Evolutionary conservation across 2,113 vertebrate genomes (phyloP).

Genomic region (Agapornis roseicollis): DNA sequence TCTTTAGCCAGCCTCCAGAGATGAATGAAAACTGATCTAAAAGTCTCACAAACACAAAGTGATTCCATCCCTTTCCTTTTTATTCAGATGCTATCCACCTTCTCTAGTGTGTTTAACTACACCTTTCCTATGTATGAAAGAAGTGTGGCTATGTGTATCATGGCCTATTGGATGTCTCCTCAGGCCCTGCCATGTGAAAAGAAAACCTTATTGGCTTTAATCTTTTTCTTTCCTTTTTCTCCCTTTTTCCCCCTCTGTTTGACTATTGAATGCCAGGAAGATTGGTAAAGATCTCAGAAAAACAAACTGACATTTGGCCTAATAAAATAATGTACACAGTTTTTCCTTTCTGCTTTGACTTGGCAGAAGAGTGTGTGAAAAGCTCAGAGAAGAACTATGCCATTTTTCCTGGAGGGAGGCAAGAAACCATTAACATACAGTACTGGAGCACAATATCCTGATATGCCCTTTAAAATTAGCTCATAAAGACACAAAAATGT

Average conservation of each 20-base stretch:
- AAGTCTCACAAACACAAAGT: background rate
- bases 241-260: background rate
- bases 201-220: background rate
- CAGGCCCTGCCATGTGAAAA: background rate
- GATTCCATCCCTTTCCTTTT: background rate
- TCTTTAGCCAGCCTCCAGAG: background rate
- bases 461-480: slow-evolving; percentile 32
- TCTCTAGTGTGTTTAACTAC: background rate
- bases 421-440: slow-evolving; percentile 52
- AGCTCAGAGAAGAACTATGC: slow-evolving; percentile 58
- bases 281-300: slow-evolving; percentile 58
- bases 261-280: slow-evolving; percentile 11
- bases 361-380: slow-evolving; percentile 33
- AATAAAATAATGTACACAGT: slow-evolving; percentile 40
- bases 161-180: background rate
- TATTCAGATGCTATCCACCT: background rate
- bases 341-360: slow-evolving; percentile 60
- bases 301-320: slow-evolving; percentile 52
- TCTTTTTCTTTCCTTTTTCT: background rate
- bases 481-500: background rate
- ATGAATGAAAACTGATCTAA: background rate
- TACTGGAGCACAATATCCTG: slow-evolving; percentile 46
- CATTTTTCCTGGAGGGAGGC: slow-evolving; percentile 38
- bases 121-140: background rate
- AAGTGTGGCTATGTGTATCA: background rate